Evolutionary conservation across 2,113 vertebrate genomes (phyloP).

Genomic region (Eudyptes chrysolophus): DNA sequence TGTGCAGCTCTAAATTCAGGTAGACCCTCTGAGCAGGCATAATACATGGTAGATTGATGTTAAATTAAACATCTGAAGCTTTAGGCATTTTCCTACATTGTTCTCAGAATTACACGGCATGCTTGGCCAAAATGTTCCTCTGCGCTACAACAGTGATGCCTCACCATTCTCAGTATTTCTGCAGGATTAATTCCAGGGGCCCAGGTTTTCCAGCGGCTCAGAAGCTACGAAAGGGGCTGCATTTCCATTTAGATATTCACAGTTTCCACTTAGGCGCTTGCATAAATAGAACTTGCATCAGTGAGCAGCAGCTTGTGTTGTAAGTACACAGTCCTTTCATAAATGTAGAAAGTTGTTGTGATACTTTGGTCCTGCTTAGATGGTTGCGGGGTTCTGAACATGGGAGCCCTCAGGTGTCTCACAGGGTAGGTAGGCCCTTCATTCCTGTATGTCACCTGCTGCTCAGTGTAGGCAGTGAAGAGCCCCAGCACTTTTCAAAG

Average conservation of each 20-base stretch:
- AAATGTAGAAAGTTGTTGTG: background rate
- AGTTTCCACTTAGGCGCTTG: background rate
- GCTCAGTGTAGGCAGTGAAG: background rate
- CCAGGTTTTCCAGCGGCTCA: background rate
- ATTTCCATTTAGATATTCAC: background rate
- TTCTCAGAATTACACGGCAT: background rate
- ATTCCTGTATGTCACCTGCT: background rate
- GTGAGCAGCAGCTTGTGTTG: background rate
- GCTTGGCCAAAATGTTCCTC: background rate
- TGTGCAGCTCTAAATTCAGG: background rate
- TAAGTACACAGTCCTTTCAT: background rate
- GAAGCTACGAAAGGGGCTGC: fast-evolving
- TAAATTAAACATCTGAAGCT: background rate
- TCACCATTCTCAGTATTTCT: background rate
- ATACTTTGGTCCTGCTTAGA: background rate
- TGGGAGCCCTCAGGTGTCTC: background rate
- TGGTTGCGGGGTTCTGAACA: background rate
- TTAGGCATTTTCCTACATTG: background rate
- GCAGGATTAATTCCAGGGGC: background rate
- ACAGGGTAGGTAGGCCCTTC: background rate
- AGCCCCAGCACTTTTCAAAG: background rate
- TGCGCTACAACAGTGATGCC: background rate
- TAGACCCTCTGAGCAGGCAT: background rate
- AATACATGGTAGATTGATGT: background rate
- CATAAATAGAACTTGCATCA: background rate